phyloP scores from a whole-genome alignment of 2,113 vertebrate genomes.

The Datnioides undecimradiatus region DNA sequence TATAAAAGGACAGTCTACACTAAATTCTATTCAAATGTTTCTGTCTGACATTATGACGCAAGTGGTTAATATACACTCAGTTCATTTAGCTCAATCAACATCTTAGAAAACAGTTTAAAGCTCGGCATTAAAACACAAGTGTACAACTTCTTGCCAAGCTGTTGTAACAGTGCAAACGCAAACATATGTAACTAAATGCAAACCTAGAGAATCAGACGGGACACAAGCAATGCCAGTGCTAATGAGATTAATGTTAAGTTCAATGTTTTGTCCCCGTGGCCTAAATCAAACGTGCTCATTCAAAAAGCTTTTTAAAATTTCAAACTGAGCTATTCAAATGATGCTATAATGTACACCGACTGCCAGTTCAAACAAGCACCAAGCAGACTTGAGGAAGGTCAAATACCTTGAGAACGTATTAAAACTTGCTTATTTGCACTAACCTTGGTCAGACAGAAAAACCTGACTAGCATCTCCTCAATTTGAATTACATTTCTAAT shows the following conservation, averaged over 20 bases:
- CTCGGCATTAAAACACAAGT: no score
- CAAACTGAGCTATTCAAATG: constrained; percentile 10
- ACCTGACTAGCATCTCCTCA: constrained; percentile 6
- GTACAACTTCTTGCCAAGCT: not conserved
- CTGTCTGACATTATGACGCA: no score
- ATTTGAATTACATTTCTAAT: constrained; percentile 26
- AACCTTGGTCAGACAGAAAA: constrained; percentile 18
- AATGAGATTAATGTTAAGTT: constrained; percentile 9
- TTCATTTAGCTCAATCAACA: no score
- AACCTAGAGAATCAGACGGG: not conserved
- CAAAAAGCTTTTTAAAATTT: not conserved
- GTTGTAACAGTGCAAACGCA: not conserved
- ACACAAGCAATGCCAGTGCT: constrained; percentile 4
- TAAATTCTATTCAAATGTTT: no score
- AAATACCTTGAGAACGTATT: constrained; percentile 17
- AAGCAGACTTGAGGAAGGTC: constrained; percentile 9
- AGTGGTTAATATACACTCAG: no score
- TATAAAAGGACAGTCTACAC: no score
- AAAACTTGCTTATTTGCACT: constrained; percentile 20
- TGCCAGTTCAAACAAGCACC: not conserved
- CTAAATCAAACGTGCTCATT: not conserved
- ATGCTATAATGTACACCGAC: constrained; percentile 2
- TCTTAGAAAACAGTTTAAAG: no score
- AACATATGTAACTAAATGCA: not conserved
- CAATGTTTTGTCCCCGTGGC: constrained; percentile 23